These are phyloP conservation scores for Corythornis madagascariensis DNA, from an alignment of 2,113 vertebrate genomes.

Conservation along the genomic window DNA sequence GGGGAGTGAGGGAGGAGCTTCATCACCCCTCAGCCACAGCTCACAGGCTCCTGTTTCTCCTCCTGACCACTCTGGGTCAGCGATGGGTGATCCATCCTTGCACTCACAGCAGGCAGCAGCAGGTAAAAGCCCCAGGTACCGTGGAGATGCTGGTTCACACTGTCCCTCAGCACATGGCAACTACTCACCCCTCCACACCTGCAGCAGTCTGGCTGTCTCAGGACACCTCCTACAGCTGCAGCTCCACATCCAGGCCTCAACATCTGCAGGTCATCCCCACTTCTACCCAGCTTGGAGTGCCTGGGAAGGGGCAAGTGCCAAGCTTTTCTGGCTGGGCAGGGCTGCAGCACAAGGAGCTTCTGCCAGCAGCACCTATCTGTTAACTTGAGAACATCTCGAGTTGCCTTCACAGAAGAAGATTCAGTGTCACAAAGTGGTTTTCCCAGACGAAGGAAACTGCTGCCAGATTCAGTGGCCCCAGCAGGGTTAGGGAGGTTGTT, in stretches of 20 bases:
- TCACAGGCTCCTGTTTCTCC: rapidly evolving
- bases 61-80: rapidly evolving
- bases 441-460: neutral
- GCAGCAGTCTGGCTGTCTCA: rapidly evolving
- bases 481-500: neutral
- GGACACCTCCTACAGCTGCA: neutral
- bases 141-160: too few species aligned
- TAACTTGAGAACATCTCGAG: neutral
- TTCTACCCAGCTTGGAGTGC: neutral
- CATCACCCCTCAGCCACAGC: neutral
- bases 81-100: neutral
- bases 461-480: neutral
- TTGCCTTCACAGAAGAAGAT: neutral
- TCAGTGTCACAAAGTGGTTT: neutral
- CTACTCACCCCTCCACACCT: neutral
- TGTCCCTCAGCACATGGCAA: rapidly evolving
- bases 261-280: neutral
- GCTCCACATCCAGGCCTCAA: neutral
- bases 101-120: rapidly evolving
- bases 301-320: neutral
- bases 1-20: neutral
- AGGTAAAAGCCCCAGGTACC: neutral
- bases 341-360: neutral
- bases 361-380: neutral
- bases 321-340: neutral